A percentile compares a stretch with the other conserved stretches of the same genome.
Evolutionary conservation across 2,888 invertebrate species (phyloP).

Genomic region (Ecdyonurus torrentis): DNA sequence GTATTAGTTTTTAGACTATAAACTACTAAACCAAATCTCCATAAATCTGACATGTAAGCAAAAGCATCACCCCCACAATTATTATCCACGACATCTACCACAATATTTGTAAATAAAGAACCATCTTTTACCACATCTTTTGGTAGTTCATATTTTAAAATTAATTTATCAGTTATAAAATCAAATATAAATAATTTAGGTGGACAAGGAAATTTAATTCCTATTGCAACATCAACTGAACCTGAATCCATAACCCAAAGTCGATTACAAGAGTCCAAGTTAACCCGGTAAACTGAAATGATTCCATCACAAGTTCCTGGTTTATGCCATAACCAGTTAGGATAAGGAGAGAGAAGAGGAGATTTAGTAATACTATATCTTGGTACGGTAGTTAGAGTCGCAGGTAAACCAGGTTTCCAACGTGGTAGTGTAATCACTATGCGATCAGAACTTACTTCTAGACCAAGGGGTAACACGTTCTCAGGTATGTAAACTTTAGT

Average conservation of each 20-base stretch:
- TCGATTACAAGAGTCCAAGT: slow-evolving; percentile 54
- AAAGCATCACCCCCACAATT: slow-evolving; percentile 44
- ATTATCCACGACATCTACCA: slow-evolving; percentile 55
- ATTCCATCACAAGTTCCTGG: slow-evolving; percentile 38
- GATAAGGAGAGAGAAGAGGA: slow-evolving; percentile 45
- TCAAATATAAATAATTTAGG: slow-evolving; percentile 1
- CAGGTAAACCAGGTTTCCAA: slow-evolving; percentile 57
- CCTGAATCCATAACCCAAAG: slow-evolving; percentile 72
- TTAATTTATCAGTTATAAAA: not conserved
- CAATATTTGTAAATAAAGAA: slow-evolving; percentile 64
- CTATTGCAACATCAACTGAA: slow-evolving; percentile 41
- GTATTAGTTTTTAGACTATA: slow-evolving; percentile 54
- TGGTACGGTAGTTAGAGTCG: slow-evolving; percentile 37
- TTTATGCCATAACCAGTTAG: slow-evolving; percentile 44
- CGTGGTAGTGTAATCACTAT: slow-evolving; percentile 57
- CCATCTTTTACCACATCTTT: slow-evolving; percentile 31
- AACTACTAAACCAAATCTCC: slow-evolving; percentile 64
- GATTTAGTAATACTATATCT: slow-evolving; percentile 28
- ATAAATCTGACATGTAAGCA: slow-evolving; percentile 55
- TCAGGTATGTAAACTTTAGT: slow-evolving; percentile 44
- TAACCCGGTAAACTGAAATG: slow-evolving; percentile 59
- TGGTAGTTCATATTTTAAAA: slow-evolving; percentile 8
- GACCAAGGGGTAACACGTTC: slow-evolving; percentile 55
- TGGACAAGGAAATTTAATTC: slow-evolving; percentile 33
- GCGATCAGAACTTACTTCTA: slow-evolving; percentile 49